Conservation (phyloP, 2,888 invertebrate genomes). For the Dendrolimus pini region DNA sequence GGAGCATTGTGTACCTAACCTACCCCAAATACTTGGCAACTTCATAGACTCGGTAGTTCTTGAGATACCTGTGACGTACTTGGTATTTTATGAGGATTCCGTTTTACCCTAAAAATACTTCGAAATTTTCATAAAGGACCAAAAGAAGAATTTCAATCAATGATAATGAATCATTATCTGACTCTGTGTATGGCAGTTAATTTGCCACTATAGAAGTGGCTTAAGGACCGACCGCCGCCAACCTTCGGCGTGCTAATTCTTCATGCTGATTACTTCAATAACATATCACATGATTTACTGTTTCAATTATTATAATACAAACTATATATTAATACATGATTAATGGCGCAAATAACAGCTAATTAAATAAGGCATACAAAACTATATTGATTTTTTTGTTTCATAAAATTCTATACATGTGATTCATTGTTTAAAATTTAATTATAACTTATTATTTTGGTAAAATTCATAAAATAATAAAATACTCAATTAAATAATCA, state of each 20-base stretch:
- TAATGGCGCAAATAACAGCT: neutral
- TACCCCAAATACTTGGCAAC: too few relatives aligned
- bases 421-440: neutral
- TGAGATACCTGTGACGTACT: too few relatives aligned
- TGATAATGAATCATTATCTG: too few relatives aligned
- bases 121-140: too few relatives aligned
- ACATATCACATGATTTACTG: neutral
- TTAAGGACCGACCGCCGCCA: neutral
- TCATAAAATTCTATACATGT: neutral
- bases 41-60: too few relatives aligned
- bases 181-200: too few relatives aligned
- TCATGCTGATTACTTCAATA: neutral
- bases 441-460: neutral
- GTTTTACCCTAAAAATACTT: too few relatives aligned
- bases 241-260: neutral
- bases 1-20: too few relatives aligned
- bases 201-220: too few relatives aligned
- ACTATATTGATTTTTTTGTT: neutral
- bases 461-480: neutral
- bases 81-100: too few relatives aligned
- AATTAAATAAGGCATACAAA: neutral
- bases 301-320: neutral
- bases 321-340: neutral
- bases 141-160: too few relatives aligned
- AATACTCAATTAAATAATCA: too few relatives aligned